Evolutionary conservation across 2,113 vertebrate species (phyloP).

Genomic region (Chamaea fasciata): DNA sequence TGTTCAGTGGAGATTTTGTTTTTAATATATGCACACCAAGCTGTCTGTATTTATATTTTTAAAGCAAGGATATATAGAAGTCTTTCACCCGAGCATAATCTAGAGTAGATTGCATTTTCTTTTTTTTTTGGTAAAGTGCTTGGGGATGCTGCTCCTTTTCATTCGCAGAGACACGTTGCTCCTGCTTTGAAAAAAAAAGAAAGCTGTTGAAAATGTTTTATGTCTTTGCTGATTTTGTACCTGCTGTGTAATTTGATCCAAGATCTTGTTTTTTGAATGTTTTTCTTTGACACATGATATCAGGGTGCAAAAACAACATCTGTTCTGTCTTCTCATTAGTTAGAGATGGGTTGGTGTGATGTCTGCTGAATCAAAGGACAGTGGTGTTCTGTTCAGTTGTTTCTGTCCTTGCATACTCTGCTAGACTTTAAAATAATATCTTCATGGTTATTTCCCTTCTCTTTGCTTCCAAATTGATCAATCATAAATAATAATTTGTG

Average conservation of each 20-base stretch:
- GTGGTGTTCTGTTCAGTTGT: neutral
- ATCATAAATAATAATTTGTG: neutral
- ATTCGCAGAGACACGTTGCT: neutral
- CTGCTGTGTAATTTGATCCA: neutral
- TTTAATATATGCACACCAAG: neutral
- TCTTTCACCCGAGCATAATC: neutral
- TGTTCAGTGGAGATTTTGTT: neutral
- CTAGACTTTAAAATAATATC: neutral
- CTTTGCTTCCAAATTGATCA: neutral
- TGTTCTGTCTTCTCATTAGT: neutral
- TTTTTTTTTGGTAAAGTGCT: neutral
- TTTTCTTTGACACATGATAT: neutral
- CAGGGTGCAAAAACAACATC: neutral
- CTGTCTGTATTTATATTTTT: neutral
- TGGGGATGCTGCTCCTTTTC: neutral
- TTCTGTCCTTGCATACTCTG: neutral
- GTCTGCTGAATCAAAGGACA: neutral
- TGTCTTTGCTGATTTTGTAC: neutral
- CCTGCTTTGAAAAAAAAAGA: neutral
- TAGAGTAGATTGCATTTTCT: neutral
- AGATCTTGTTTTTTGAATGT: neutral
- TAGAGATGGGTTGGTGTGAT: neutral
- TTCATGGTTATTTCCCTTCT: neutral
- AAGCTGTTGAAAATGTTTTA: neutral
- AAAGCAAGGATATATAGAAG: neutral